Conservation (phyloP, 2,113 vertebrate species). For the Brachyistius frenatus region DNA sequence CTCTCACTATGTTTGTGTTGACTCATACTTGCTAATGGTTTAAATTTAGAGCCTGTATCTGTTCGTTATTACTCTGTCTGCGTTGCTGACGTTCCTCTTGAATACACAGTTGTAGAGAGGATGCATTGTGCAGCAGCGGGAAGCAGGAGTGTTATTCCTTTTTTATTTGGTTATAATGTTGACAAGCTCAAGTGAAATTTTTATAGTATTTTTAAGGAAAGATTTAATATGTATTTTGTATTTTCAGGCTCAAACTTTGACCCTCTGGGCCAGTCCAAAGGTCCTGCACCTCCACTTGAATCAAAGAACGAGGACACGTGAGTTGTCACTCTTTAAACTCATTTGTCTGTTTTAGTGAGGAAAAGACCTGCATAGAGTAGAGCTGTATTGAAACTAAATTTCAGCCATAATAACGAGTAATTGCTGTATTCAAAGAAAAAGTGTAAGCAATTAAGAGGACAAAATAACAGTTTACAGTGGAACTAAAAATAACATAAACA, state of each 20-base stretch:
- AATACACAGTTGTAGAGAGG: neutral
- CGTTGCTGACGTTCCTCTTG: neutral
- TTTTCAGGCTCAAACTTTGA: conserved; percentile 91
- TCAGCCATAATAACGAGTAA: neutral
- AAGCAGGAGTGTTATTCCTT: too few relatives aligned
- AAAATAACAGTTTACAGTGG: neutral
- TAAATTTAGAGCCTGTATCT: neutral
- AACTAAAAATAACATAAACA: neutral
- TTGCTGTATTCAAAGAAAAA: neutral
- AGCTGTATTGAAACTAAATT: neutral
- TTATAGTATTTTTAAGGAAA: neutral
- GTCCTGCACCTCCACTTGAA: conserved; percentile 92
- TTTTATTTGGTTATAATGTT: too few relatives aligned
- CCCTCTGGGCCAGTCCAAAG: conserved; percentile 91
- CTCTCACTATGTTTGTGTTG: neutral
- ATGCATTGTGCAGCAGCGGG: too few relatives aligned
- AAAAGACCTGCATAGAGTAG: neutral
- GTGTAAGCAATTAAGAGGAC: neutral
- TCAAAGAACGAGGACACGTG: conserved; percentile 93
- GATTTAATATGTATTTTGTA: neutral
- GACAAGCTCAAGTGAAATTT: neutral
- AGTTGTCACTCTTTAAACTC: conserved; percentile 42
- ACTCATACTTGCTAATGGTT: neutral
- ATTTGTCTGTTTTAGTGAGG: neutral
- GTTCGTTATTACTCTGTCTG: too few relatives aligned